Evolutionary conservation across 2,797 vertebrate genomes (phyloP), one percentile per base, ranked within the genome.

Genomic region (Xyrichtys novacula): DNA sequence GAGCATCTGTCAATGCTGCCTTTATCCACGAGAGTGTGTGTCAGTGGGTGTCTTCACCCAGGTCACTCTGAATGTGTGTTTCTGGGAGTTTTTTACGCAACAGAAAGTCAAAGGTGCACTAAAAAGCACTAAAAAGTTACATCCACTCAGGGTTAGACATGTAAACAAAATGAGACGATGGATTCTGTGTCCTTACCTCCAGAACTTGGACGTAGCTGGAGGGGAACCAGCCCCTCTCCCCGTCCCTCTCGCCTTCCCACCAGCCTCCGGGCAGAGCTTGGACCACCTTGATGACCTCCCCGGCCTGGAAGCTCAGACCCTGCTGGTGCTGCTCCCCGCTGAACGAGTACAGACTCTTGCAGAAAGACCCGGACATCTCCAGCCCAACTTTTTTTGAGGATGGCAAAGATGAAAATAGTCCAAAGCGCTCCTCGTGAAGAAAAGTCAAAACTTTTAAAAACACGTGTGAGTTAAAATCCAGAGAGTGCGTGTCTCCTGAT

Each of bases 201-300:
- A 97, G 83, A 16, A 97, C 88, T 86, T 98, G 96, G 46, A 99
- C 97, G 25, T 99, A 99, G 78, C 96, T 98, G 16, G 97, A 95
- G 10, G 97, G 97, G 88, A 98, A 99, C 97, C 97, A 99, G 22
- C 97, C 97, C 0, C 94, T 88, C 43, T 84, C 83, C 71, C 96
- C 97, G 80, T 98, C 96, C 85, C 94, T 96, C 94, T 98, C 96
- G 29, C 97, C 97, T 91, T 98, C 97, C 97, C 97, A 98, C 97
- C 97, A 98, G 76, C 97, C 97, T 57, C 96, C 97, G 63, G 96
- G 94, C 55, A 95, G 88, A 84, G 95, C 93, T 90, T 97, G 97
- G 53, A 96, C 91, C 78, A 98, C 91, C 59, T 91, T 94, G 69
- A 99, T 92, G 19, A 96, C 84, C 61, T 98, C 97, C 23, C 97